A percentile compares a stretch with the other conserved stretches of the same genome.
Conservation (phyloP, 1,140 invertebrate genomes). For the Platyura marginata region DNA sequence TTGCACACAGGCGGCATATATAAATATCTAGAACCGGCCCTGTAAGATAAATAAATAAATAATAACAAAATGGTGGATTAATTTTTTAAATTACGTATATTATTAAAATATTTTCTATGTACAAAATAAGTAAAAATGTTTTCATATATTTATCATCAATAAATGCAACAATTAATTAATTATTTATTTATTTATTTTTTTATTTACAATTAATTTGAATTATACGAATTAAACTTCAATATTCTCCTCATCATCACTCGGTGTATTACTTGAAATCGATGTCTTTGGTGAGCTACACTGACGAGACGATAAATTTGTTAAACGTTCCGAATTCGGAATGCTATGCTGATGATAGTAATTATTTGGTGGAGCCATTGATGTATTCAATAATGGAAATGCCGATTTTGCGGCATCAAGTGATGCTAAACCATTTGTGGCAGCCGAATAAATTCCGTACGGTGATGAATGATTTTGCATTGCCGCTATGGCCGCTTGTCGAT, state of each 20-base stretch:
- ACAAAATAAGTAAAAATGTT: no score
- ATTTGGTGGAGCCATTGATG: neutral
- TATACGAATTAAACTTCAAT: neutral
- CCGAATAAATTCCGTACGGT: slow-evolving; percentile 36
- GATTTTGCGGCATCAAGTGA: neutral
- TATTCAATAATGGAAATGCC: neutral
- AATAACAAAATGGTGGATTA: no score
- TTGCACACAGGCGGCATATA: no score
- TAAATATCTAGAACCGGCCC: no score
- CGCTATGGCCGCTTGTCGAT: slow-evolving; percentile 44
- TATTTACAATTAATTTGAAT: no score
- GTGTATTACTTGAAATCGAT: neutral
- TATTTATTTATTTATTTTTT: no score
- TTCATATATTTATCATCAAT: no score
- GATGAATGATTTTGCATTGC: slow-evolving; percentile 63
- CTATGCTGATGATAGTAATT: neutral
- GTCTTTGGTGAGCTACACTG: neutral
- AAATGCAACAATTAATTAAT: no score
- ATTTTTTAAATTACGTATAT: no score
- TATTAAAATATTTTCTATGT: no score
- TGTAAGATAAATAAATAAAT: no score
- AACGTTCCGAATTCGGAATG: neutral
- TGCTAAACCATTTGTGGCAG: neutral
- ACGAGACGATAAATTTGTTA: neutral
- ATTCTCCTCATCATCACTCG: neutral